Evolutionary conservation across 2,888 invertebrate genomes (phyloP), one percentile per base, ranked within the genome.

Genomic region (Drosophila austrosaltans): DNA sequence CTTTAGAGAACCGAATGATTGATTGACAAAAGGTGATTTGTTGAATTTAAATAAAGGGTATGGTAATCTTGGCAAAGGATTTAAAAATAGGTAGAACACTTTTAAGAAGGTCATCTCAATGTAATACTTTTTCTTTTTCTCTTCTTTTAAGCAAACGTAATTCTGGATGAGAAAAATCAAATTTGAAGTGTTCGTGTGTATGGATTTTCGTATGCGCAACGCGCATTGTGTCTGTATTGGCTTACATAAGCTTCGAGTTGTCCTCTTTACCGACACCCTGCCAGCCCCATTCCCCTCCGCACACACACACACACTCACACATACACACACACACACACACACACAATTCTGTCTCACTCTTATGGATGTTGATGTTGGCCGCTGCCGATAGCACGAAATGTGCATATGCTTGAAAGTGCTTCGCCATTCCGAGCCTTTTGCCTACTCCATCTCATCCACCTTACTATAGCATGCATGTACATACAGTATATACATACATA

Each of bases 391-490:
- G 89, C 88, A 89, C 84, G 85, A 84, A 88, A 89, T 84, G 83
- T 89, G 89, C 89, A 89, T 83, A 83, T 83, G 83, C 75, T 88
- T 81, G 76, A 81, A 81, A 86, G 88, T 82, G 82, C 87, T 84
- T 70, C 78, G 69, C 67, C 67, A 73, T 63, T 48, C 30, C 54
- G 30, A 30, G 30, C 22, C 57, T 39, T 36, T 36, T 36, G 36
- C 36, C 39, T 22, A 20, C 36, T 40, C 36, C 12, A 36, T 36
- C 36, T 56, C 56, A 48, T 10, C 48, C 54, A 16, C 54, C 66
- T 81, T 61, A 71, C 83, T 66, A 63, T 77, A 71, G 69, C 65
- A 77, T 66, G 68, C 53, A 75, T 59, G 62, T 54, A 56, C 12
- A 61, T 60, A 66, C 7, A 77, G 48, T 20, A 66, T 10, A 77